Conservation (phyloP, 1,140 invertebrate species). For the Campoletis sonorensis region DNA sequence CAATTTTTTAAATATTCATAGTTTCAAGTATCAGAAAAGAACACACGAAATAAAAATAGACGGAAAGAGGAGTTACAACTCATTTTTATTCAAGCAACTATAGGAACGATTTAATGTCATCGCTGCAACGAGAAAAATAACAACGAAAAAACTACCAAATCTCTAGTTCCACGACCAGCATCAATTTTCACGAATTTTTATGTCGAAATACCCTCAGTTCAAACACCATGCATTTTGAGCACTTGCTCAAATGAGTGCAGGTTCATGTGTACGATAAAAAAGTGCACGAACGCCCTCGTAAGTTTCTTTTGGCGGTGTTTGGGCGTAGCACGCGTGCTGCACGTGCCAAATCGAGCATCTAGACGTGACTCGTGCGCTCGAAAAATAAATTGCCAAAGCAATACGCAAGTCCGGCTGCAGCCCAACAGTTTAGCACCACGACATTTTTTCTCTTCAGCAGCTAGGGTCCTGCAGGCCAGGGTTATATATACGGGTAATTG, state of each 20-base stretch:
- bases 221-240: too few species aligned
- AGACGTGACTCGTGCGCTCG: conserved; percentile 68
- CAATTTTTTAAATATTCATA: too few species aligned
- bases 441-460: neutral
- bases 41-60: too few species aligned
- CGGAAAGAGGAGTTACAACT: too few species aligned
- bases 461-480: neutral
- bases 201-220: neutral
- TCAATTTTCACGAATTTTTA: too few species aligned
- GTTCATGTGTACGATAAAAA: conserved; percentile 9
- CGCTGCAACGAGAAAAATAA: too few species aligned
- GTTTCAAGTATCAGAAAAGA: too few species aligned
- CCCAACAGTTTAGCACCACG: neutral
- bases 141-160: too few species aligned
- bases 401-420: conserved; percentile 27
- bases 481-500: neutral
- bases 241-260: neutral
- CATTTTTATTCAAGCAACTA: too few species aligned
- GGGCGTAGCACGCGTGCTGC: conserved; percentile 70
- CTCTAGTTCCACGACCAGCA: too few species aligned
- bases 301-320: conserved; percentile 64
- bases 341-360: conserved; percentile 62
- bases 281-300: conserved; percentile 42
- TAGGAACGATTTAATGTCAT: too few species aligned
- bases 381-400: conserved; percentile 3